phyloP scores from a whole-genome alignment of 2,888 invertebrate species.

The Sepioteuthis lessoniana region DNA sequence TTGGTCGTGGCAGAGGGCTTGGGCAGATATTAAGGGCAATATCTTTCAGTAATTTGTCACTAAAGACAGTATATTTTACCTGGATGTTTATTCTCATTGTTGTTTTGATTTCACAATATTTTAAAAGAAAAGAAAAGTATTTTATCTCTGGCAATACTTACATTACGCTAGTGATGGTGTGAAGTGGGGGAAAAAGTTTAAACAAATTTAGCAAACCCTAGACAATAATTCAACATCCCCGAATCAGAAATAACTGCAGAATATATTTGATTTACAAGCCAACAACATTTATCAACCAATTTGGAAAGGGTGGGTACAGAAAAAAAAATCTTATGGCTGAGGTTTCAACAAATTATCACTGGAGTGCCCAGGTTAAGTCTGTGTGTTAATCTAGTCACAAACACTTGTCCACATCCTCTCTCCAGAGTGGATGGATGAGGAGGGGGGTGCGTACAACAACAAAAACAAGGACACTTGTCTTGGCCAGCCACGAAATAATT shows the following conservation, averaged over 20 bases:
- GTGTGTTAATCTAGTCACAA: constrained; percentile 3
- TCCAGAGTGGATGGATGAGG: not conserved
- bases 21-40: too few species aligned
- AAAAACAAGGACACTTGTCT: constrained; percentile 8
- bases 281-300: not conserved
- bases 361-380: not conserved
- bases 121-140: too few species aligned
- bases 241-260: not conserved
- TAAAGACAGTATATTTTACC: too few species aligned
- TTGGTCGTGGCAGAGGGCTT: too few species aligned
- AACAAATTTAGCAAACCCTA: not conserved
- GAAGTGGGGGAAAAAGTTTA: too few species aligned
- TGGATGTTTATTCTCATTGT: too few species aligned
- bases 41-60: too few species aligned
- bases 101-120: too few species aligned
- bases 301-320: not conserved
- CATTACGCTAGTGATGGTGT: too few species aligned
- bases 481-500: not conserved
- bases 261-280: not conserved
- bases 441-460: not conserved
- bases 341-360: constrained; percentile 13
- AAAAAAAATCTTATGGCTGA: not conserved
- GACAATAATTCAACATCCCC: not conserved
- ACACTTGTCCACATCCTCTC: not conserved
- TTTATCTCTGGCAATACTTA: too few species aligned